phyloP scores from a whole-genome alignment of 2,113 vertebrate genomes.

The Pygoscelis adeliae region DNA sequence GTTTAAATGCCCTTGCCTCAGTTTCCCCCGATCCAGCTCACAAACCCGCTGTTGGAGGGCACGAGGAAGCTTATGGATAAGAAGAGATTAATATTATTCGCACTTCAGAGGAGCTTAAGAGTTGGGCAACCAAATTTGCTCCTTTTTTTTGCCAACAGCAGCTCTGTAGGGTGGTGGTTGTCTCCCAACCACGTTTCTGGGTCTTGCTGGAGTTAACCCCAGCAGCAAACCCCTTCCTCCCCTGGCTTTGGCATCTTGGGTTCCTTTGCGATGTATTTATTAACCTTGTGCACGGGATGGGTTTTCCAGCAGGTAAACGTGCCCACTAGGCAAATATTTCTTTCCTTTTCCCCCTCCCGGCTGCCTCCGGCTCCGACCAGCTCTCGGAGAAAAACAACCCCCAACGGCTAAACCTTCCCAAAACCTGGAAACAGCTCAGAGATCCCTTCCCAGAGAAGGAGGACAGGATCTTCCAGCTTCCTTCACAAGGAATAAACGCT shows the following conservation, averaged over 20 bases:
- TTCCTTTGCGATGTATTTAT: background rate
- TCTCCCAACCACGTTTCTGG: rapidly evolving
- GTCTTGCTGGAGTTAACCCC: background rate
- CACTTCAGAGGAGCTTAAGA: background rate
- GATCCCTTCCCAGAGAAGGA: background rate
- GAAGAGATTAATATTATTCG: rapidly evolving
- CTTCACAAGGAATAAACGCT: background rate
- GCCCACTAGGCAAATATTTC: background rate
- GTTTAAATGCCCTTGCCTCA: background rate
- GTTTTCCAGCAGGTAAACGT: slow-evolving; percentile 37
- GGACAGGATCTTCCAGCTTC: background rate
- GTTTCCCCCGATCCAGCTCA: background rate
- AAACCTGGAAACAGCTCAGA: background rate
- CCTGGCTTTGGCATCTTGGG: background rate
- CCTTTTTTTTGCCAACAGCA: background rate
- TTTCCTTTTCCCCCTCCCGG: background rate
- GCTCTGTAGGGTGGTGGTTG: background rate
- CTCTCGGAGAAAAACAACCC: background rate
- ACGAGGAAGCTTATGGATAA: rapidly evolving
- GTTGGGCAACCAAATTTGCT: background rate
- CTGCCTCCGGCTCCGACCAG: background rate
- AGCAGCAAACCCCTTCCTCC: background rate
- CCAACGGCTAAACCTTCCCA: background rate
- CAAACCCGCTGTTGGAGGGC: background rate
- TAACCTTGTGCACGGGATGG: background rate